A percentile compares a stretch with the other conserved stretches of the same genome.
These are phyloP conservation scores for Nothocercus julius DNA, from an alignment of 2,113 vertebrate species.

Conservation along the genomic window DNA sequence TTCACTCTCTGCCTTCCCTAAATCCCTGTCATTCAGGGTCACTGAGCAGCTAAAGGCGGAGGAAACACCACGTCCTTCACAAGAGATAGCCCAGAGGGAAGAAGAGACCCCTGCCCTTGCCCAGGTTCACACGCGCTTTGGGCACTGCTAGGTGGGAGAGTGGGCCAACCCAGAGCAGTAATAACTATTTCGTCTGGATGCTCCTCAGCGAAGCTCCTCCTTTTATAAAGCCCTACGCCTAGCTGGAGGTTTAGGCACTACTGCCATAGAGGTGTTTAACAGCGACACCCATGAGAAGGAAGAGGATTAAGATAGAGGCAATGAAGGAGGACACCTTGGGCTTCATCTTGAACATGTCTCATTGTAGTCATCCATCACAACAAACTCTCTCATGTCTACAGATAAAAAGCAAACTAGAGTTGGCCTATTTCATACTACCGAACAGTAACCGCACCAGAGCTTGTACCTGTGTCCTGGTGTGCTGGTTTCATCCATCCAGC, in stretches of 20 bases:
- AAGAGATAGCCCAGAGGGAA: neutral
- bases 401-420: neutral
- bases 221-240: neutral
- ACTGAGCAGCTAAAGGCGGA: neutral
- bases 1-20: constrained; percentile 46
- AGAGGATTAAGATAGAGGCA: neutral
- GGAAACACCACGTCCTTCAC: neutral
- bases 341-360: neutral
- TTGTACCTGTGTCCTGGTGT: neutral
- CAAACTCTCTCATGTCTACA: neutral
- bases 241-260: neutral
- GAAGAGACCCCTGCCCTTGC: neutral
- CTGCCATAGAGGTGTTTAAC: neutral
- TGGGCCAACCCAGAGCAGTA: neutral
- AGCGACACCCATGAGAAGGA: neutral
- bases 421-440: accelerated
- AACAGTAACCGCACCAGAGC: neutral
- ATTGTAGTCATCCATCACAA: neutral
- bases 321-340: neutral
- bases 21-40: constrained; percentile 23
- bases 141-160: neutral
- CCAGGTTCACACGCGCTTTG: accelerated
- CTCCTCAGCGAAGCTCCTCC: neutral
- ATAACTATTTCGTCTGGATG: neutral
- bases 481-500: no score